These are phyloP conservation scores for Arctocebus calabarensis DNA, from an alignment of 2,797 vertebrate species.

Conservation along the genomic window DNA sequence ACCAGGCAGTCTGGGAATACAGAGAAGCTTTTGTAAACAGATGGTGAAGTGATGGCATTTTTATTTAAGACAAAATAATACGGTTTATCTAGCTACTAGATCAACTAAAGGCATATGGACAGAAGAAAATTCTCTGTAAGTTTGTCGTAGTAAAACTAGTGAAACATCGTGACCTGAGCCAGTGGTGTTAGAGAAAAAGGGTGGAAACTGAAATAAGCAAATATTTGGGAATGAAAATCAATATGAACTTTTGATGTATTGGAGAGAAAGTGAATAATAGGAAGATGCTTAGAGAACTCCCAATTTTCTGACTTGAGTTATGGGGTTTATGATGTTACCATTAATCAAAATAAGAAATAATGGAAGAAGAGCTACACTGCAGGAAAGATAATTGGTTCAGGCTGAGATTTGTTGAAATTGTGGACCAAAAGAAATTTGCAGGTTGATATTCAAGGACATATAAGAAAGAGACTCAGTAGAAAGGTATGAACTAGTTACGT, in stretches of 20 bases:
- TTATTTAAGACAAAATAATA: background rate
- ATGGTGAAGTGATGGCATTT: background rate
- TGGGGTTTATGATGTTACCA: background rate
- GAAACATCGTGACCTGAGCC: background rate
- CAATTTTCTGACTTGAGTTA: background rate
- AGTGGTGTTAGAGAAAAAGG: background rate
- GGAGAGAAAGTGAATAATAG: background rate
- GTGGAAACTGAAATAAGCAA: background rate
- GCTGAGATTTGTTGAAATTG: background rate
- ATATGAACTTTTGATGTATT: background rate
- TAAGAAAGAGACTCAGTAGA: background rate
- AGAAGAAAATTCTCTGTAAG: background rate
- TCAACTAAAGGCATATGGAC: background rate
- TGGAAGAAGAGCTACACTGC: background rate
- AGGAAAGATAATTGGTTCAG: background rate
- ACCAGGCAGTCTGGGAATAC: background rate
- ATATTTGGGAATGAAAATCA: background rate
- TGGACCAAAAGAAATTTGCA: background rate
- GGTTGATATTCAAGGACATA: background rate
- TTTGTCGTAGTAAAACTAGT: background rate
- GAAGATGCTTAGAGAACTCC: background rate
- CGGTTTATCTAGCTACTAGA: background rate
- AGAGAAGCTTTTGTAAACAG: background rate
- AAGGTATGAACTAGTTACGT: background rate
- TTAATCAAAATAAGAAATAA: conserved; percentile 8